Percentiles rank a stretch among this genome's conserved stretches.
Evolutionary conservation across 2,888 invertebrate species (phyloP).

Genomic region (Erebia palarica): DNA sequence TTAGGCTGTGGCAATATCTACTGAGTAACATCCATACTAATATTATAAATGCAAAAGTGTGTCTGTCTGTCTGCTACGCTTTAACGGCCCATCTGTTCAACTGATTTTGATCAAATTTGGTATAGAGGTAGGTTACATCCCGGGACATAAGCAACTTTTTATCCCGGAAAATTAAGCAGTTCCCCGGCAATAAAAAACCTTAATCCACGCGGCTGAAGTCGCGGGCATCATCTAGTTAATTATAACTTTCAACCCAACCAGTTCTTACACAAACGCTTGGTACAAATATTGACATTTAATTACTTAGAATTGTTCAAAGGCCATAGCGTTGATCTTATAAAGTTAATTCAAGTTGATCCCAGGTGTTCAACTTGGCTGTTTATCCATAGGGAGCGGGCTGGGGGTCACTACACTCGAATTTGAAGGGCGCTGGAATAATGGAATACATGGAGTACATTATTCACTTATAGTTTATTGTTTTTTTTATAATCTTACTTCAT

Average conservation of each 20-base stretch:
- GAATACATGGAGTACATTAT: constrained; percentile 46
- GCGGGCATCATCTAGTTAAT: no score
- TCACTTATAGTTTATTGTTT: no score
- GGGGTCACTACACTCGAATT: constrained; percentile 71
- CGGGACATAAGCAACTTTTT: no score
- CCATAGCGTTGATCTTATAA: constrained; percentile 46
- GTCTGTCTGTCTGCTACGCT: no score
- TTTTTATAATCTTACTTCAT: no score
- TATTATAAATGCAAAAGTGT: no score
- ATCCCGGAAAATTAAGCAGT: no score
- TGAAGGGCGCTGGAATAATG: constrained; percentile 60
- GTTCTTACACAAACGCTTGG: constrained; percentile 10
- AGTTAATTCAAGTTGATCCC: constrained; percentile 55
- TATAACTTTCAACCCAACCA: neutral
- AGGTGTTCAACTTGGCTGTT: constrained; percentile 63
- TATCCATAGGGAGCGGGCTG: constrained; percentile 59
- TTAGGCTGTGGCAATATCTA: neutral
- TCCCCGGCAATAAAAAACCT: no score
- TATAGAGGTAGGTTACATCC: no score
- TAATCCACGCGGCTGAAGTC: no score
- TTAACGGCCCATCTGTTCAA: no score
- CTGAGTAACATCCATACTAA: neutral
- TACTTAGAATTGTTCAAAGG: constrained; percentile 49
- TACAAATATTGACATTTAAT: constrained; percentile 59
- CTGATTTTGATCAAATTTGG: no score